Conservation (phyloP, 2,797 vertebrate genomes). For the Sparus aurata region DNA sequence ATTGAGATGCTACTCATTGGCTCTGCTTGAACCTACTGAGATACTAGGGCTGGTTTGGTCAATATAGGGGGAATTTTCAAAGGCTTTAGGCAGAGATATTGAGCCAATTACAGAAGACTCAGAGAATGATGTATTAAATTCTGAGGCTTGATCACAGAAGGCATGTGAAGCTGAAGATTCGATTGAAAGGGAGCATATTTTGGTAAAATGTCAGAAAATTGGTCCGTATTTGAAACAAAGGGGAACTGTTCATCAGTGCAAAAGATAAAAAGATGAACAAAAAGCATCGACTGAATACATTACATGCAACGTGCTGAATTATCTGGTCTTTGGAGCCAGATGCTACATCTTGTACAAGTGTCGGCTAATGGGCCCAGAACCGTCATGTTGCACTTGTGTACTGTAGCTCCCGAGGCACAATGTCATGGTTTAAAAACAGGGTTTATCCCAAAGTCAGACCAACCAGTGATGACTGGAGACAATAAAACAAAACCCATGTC, state of each 20-base stretch:
- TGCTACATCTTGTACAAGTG: slow-evolving; percentile 10
- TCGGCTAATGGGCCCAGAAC: neutral
- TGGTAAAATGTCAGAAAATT: neutral
- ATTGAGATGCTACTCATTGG: slow-evolving; percentile 19
- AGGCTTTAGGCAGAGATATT: neutral
- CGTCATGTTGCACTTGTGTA: neutral
- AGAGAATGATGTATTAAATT: neutral
- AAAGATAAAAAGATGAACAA: slow-evolving; percentile 28
- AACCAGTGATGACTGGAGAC: too few species aligned
- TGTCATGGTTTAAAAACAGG: too few species aligned
- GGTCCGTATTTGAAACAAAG: slow-evolving; percentile 15
- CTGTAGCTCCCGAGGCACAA: too few species aligned
- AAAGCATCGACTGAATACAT: slow-evolving; percentile 31
- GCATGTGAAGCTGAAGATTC: slow-evolving; percentile 5
- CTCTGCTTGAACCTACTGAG: slow-evolving; percentile 12
- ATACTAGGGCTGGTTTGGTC: slow-evolving; percentile 22
- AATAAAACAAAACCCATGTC: too few species aligned
- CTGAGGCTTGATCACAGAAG: slow-evolving; percentile 5
- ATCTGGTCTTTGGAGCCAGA: neutral
- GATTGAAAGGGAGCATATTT: slow-evolving; percentile 22
- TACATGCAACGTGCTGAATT: slow-evolving; percentile 5
- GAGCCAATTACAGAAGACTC: slow-evolving; percentile 3
- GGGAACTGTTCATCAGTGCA: slow-evolving; percentile 25
- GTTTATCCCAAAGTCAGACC: too few species aligned
- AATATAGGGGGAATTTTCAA: slow-evolving; percentile 9